Base-by-base conservation (phyloP, 2,797 vertebrate genomes). In the Pterois miles region DNA sequence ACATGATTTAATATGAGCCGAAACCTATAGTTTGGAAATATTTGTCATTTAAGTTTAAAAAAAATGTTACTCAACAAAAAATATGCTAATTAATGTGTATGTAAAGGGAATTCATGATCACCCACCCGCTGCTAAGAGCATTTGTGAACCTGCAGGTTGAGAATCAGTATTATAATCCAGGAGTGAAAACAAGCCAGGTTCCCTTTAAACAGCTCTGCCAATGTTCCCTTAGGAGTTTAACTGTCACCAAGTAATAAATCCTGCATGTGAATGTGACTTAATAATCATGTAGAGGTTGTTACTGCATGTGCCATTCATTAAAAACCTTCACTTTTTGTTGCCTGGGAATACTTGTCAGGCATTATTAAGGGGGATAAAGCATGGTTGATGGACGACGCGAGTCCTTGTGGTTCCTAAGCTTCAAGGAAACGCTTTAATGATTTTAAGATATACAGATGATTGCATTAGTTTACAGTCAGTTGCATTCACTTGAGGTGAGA, bases 311-410 rank as follows among this genome's bases (percentile, higher is more conserved):
- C 74, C 63, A 75, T 83, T 91, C 84, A 88, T 93, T 91, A 88
- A 87, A 88, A 82, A 80, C 58, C 22, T 82, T 82, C 81, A 65
- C 62, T 83, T 89, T 82, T n/a, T 67, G 71, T 78, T 89, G 70
- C 81, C 27, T 82, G 89, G 91, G 90, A 92, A 92, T 87, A 76
- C 81, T 80, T 88, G 91, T 91, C 92, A 91, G 82, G 71, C 53
- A 68, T 85, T 90, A 89, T 87, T 83, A 88, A 77, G 57, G 69
- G 64, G 80, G 63, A 84, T 88, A 78, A 89, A 86, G 73, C 72
- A 38, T 3, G 62, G 78, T 64, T 93, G 91, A 94, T 89, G 80
- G 88, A 90, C 40, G 65, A 76, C 5, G 3, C 69, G 11, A 18
- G 53, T 85, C 81, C 82, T 80, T 13, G 53, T 78, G 83, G 80